Conservation (phyloP, 1,140 invertebrate species). For the Vollenhovia emeryi region DNA sequence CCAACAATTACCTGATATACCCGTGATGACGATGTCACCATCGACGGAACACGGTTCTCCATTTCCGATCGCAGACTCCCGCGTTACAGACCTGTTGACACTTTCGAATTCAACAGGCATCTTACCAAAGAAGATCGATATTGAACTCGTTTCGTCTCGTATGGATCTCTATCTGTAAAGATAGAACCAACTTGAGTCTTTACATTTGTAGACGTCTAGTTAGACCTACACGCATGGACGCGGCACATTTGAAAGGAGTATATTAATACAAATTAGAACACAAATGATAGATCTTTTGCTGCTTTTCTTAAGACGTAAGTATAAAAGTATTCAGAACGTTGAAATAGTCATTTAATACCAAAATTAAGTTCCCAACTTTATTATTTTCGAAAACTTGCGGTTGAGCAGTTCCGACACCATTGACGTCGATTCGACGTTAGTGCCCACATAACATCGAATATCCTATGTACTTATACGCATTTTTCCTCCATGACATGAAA, state of each 20-base stretch:
- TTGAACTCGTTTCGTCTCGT: constrained; percentile 20
- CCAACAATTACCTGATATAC: constrained; percentile 91
- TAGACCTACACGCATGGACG: background rate
- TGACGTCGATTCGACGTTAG: too few relatives aligned
- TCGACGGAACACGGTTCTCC: constrained; percentile 78
- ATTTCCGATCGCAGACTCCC: constrained; percentile 72
- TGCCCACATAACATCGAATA: too few relatives aligned
- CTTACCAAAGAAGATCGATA: constrained; percentile 67
- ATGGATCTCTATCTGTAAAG: constrained; percentile 56
- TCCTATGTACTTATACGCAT: too few relatives aligned
- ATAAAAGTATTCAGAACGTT: too few relatives aligned
- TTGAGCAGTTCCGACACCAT: too few relatives aligned
- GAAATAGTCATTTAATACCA: too few relatives aligned
- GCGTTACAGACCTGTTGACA: constrained; percentile 77
- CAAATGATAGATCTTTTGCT: background rate
- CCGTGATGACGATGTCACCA: constrained; percentile 95
- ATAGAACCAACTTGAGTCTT: background rate
- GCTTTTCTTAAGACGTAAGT: too few relatives aligned
- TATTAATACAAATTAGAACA: too few relatives aligned
- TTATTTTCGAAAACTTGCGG: too few relatives aligned
- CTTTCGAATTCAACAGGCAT: constrained; percentile 88
- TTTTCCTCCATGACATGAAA: too few relatives aligned
- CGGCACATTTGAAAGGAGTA: background rate
- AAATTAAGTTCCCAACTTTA: too few relatives aligned
- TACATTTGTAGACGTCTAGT: background rate